These are phyloP conservation scores for Heliconius charithonia DNA, from an alignment of 2,888 invertebrate species.

Conservation along the genomic window DNA sequence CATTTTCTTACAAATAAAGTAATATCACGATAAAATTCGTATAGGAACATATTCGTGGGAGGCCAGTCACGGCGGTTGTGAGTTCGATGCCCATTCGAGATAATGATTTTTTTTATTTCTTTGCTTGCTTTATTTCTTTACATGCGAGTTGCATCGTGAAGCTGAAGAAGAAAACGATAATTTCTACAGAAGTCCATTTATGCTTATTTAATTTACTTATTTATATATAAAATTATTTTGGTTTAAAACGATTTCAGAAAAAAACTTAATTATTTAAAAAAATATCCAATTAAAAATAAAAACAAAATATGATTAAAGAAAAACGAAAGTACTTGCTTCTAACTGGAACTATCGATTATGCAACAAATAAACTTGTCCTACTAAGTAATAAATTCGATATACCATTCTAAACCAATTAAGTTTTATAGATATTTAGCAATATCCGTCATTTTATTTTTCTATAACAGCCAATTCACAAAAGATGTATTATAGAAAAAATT, in stretches of 20 bases:
- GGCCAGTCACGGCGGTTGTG: no score
- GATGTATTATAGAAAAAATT: background rate
- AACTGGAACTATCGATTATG: slow-evolving; percentile 34
- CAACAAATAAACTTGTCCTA: slow-evolving; percentile 38
- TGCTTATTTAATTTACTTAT: no score
- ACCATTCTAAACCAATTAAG: slow-evolving; percentile 43
- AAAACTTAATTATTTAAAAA: background rate
- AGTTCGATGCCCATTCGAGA: no score
- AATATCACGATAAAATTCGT: no score
- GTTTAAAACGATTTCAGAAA: background rate
- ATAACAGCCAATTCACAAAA: background rate
- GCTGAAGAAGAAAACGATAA: no score
- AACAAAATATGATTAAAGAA: slow-evolving; percentile 4
- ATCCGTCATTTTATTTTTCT: slow-evolving; percentile 34
- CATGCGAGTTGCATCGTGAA: no score
- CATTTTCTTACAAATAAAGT: no score
- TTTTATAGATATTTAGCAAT: slow-evolving; percentile 37
- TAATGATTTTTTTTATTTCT: no score
- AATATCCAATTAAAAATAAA: background rate
- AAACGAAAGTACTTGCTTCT: slow-evolving; percentile 38
- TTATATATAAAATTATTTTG: no score
- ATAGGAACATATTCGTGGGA: no score
- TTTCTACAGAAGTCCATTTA: no score
- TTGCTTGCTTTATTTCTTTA: no score
- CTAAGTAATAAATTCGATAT: slow-evolving; percentile 35